phyloP scores from a whole-genome alignment of 2,888 invertebrate species.

The Rhopalosiphum nymphaeae region DNA sequence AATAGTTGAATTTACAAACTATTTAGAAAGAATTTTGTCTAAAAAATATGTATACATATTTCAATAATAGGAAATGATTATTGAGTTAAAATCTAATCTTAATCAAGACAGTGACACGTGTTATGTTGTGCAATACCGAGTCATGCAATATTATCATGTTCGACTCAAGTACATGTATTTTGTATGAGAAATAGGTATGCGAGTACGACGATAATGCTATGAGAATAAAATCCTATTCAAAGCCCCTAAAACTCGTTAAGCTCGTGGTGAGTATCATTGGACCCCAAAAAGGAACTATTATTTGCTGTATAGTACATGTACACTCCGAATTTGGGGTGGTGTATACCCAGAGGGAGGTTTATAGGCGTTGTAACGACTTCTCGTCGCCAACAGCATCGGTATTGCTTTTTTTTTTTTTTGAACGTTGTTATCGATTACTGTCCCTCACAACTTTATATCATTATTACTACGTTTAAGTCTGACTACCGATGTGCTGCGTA shows the following conservation, averaged over 20 bases:
- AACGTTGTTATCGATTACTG: neutral
- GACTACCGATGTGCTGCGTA: neutral
- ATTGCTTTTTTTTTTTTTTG: neutral
- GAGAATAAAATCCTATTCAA: neutral
- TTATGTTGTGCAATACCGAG: neutral
- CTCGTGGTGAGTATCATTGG: neutral
- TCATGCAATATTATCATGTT: neutral
- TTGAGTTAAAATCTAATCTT: neutral
- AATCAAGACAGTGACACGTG: neutral
- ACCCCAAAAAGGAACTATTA: neutral
- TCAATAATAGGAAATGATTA: neutral
- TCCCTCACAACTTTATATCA: neutral
- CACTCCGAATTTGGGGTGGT: neutral
- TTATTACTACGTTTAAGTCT: neutral
- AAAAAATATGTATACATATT: neutral
- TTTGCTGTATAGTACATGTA: neutral
- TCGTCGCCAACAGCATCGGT: neutral
- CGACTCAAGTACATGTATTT: neutral
- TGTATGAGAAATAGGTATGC: neutral
- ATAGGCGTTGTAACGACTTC: neutral
- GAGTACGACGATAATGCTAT: neutral
- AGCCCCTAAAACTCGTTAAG: neutral
- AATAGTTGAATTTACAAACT: neutral
- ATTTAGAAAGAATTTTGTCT: neutral
- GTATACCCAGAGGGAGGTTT: neutral